Percentiles rank a stretch among this genome's conserved stretches.
Conservation (phyloP, 2,888 invertebrate genomes). For the Melanotus villosus region DNA sequence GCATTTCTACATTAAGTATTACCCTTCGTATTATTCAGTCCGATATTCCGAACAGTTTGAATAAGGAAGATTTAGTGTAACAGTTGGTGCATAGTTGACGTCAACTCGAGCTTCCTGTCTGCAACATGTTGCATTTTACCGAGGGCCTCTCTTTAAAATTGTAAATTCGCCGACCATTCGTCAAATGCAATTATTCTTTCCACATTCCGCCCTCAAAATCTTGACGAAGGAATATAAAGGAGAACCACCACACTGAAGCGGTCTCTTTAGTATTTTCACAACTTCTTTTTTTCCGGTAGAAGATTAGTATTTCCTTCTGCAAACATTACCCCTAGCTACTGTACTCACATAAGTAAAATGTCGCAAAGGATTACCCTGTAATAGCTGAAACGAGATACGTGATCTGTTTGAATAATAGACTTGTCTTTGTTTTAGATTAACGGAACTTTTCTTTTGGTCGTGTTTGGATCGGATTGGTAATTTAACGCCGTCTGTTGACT, state of each 20-base stretch:
- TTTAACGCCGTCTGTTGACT: conserved; percentile 45
- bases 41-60: conserved; percentile 23
- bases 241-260: not conserved
- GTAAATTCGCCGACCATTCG: conserved; percentile 26
- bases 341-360: conserved; percentile 43
- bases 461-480: conserved; percentile 45
- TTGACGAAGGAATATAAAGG: not conserved
- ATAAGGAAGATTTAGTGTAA: conserved; percentile 32
- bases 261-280: conserved; percentile 10
- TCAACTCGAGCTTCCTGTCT: conserved; percentile 33
- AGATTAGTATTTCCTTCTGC: conserved; percentile 18
- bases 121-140: conserved; percentile 26
- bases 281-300: conserved; percentile 8
- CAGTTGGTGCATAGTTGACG: conserved; percentile 35
- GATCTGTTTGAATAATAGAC: conserved; percentile 51
- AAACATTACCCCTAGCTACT: conserved; percentile 16
- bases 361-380: conserved; percentile 45
- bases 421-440: conserved; percentile 54
- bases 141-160: conserved; percentile 29
- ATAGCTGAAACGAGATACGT: conserved; percentile 56
- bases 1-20: conserved; percentile 6
- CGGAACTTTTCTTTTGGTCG: conserved; percentile 51
- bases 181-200: conserved; percentile 25
- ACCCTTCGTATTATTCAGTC: conserved; percentile 9
- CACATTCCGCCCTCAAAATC: conserved; percentile 10